Evolutionary conservation across 2,113 vertebrate species (phyloP).

Genomic region (Nycticebus coucang): DNA sequence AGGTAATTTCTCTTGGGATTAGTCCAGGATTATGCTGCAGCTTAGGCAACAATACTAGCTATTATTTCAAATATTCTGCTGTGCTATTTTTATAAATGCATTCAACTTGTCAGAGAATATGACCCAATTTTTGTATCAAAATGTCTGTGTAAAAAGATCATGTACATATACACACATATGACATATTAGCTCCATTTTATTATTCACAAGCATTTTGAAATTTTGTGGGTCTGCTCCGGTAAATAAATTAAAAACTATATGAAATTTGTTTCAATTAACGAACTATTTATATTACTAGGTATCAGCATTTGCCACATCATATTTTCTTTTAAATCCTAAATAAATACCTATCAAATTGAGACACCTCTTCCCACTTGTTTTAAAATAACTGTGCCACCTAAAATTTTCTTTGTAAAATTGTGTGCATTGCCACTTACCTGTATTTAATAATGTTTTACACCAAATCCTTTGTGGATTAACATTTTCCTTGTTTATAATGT

Average conservation of each 20-base stretch:
- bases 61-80: conserved; percentile 1
- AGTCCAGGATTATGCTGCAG: not conserved
- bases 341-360: conserved; percentile 35
- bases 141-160: not conserved
- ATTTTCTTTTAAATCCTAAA: conserved; percentile 72
- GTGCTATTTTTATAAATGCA: not conserved
- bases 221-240: not conserved
- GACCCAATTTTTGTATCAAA: not conserved
- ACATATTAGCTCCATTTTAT: not conserved
- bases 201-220: conserved; percentile 22
- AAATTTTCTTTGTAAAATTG: conserved; percentile 51
- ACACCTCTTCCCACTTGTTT: conserved; percentile 61
- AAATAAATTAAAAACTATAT: not conserved
- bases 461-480: conserved; percentile 61
- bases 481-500: conserved; percentile 68
- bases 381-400: conserved; percentile 13
- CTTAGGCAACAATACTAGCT: not conserved
- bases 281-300: not conserved
- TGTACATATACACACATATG: not conserved
- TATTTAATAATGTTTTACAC: conserved; percentile 73
- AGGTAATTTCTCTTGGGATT: not conserved
- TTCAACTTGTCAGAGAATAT: not conserved
- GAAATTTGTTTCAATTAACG: not conserved
- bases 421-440: conserved; percentile 59
- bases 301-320: conserved; percentile 74